Evolutionary conservation across 2,888 invertebrate genomes (phyloP).

Genomic region (Erebia aethiops): DNA sequence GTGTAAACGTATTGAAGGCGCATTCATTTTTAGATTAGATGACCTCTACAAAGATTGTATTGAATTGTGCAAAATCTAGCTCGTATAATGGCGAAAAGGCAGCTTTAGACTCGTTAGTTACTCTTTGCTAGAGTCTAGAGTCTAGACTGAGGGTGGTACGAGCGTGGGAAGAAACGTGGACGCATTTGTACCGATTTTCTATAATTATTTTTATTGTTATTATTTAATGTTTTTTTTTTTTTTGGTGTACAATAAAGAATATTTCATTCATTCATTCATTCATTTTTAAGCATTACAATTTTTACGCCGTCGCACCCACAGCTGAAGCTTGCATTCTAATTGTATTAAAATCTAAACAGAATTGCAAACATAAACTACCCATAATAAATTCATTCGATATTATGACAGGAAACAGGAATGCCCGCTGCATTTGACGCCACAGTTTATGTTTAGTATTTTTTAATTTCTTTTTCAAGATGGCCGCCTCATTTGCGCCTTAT

Average conservation of each 20-base stretch:
- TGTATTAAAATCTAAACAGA: constrained; percentile 16
- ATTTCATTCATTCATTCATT: too few species aligned
- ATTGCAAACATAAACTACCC: constrained; percentile 14
- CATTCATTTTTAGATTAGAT: too few species aligned
- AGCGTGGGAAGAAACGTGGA: constrained; percentile 1
- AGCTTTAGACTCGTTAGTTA: neutral
- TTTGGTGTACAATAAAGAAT: too few species aligned
- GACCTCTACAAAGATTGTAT: too few species aligned
- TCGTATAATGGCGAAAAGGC: too few species aligned
- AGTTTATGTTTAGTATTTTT: constrained; percentile 38
- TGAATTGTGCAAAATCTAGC: too few species aligned
- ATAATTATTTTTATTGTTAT: too few species aligned
- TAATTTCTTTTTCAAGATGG: constrained; percentile 55
- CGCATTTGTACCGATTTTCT: too few species aligned
- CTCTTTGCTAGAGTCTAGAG: neutral
- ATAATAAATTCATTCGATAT: constrained; percentile 26
- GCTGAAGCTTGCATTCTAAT: too few species aligned
- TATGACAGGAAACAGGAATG: constrained; percentile 40
- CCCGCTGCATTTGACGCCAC: constrained; percentile 35
- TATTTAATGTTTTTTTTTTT: too few species aligned
- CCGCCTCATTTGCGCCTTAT: constrained; percentile 65
- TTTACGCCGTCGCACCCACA: neutral
- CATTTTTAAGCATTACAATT: constrained; percentile 10
- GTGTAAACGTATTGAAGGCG: too few species aligned
- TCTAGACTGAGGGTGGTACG: neutral